Base-by-base conservation (phyloP, 2,797 vertebrate genomes). In the Oophaga sylvatica region DNA sequence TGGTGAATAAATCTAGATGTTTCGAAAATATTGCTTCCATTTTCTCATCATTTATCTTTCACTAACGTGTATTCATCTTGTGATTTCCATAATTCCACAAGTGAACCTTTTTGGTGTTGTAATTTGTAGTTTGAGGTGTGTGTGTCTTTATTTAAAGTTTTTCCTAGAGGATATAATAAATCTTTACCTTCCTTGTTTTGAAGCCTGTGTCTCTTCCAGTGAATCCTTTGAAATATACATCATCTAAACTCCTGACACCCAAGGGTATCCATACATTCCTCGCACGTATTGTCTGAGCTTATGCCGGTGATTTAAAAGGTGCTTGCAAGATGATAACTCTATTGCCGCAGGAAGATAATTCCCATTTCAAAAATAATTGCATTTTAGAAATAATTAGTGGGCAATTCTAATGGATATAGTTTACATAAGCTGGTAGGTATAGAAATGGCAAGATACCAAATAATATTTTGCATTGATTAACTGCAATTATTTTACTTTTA, bases 271-370 rank as follows among this genome's bases (percentile, higher is more conserved):
- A 90, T 84, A 90, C 86, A 94, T 94, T 93, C 92, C 90, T 90
- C 82, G 90, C 95, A 94, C 80, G 85, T 91, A 93, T 89, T 88
- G 91, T 65, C 89, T 81, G 84, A 2, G 0, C 90, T 94, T 92
- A 90, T 92, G 84, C 35, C 79, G 91, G 91, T 93, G 89, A 91
- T 84, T 91, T 93, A 93, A 93, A 95, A 91, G 92, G 91, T 93
- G 91, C 91, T 94, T 95, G 93, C 91, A 93, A 92, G 93, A 93
- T 93, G 94, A 93, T 94, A 94, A 94, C 93, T 95, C 89, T 92
- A 90, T 93, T 94, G 93, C 94, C 92, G 90, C 88, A 91, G 93
- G 93, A 90, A 92, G 91, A 90, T 94, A 93, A 94, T 90, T 92
- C 92, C 90, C 0, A 1, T 90, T 89, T 93, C 91, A 94, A 91